Evolutionary conservation across 2,113 vertebrate genomes (phyloP), one percentile per base, ranked within the genome.

Genomic region (Manacus vitellinus): DNA sequence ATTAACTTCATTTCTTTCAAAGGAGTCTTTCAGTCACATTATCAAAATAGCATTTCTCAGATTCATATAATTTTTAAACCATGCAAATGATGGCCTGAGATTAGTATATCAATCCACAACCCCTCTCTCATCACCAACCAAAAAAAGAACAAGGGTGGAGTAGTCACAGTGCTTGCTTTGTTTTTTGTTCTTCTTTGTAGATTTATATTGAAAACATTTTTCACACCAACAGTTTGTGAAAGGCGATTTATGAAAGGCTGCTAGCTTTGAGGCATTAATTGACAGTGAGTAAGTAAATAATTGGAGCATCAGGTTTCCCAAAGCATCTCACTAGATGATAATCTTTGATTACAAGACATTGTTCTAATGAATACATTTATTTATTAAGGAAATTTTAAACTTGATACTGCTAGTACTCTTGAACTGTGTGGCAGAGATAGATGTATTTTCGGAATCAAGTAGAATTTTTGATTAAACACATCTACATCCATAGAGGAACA

Each of bases 251-350:
- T 55, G 55, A 85, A 73, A 83, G 31, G 7, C 33, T 87, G 13
- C 10, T 44, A 41, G 12, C 16, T 89, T 61, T 30, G n/a, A 54
- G 51, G 6, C n/a, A n/a, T 61, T 84, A 65, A 68, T 56, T 65
- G 46, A 25, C 4, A 66, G 5, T 51, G 12, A 51, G 15, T 58
- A 54, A 41, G 27, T 62, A 54, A 46, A 59, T 46, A 63, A 33
- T 28, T 65, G 25, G 8, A 65, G 35, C 27, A 61, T 21, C 21
- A 33, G 8, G 3, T 56, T 68, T 43, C 41, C 24, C 0, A 0
- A 16, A 58, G 4, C 65, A 4, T 22, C 33, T 68, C 44, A 61
- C 8, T 44, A 41, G 13, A 17, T 75, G 23, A 14, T 83, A 52
- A 21, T 39, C 17, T 74, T 74, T 73, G 15, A 9, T 43, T 58